Base-by-base conservation (phyloP, 1,140 invertebrate genomes). In the Sipha flava region DNA sequence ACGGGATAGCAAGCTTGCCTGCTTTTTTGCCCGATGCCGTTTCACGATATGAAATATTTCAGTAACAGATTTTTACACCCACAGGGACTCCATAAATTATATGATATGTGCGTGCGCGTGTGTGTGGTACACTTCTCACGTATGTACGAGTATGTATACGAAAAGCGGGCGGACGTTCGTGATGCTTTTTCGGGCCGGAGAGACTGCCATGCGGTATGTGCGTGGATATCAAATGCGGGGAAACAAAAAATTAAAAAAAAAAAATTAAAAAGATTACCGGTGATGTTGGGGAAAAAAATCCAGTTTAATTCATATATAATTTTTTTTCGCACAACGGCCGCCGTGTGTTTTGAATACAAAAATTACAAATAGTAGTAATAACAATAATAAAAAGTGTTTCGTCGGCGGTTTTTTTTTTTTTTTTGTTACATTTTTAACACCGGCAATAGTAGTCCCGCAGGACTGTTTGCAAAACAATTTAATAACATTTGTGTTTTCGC, bases 61-160 rank as follows among this genome's bases (percentile, higher is more conserved):
- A 59, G 73, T 77, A 77, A 77, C 73, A 77, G 73, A 77, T 77
- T 77, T 77, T 57, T 77, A 57, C 52, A 57, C 73, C 73, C 73
- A 77, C 73, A n/a, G 73, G 52, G 73, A 77, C 73, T 54, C 49
- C 73, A 77, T 77, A 77, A 77, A 77, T 77, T 77, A 77, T n/a
- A 34, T 34, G 31, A 40, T 21, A 59, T 18, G 43, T 18, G 12
- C 21, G 9, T 43, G 3, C 40, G n/a, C n/a, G n/a, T n/a, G n/a
- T n/a, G n/a, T 43, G 9, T 43, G 14, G 3, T 12, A 66, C 64
- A 66, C 64, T n/a, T n/a, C n/a, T n/a, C n/a, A n/a, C n/a, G n/a
- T n/a, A n/a, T n/a, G n/a, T n/a, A n/a, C n/a, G n/a, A n/a, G n/a
- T n/a, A n/a, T n/a, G n/a, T n/a, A 37, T 66, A 66, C 64, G 23